Conservation (phyloP, 2,888 invertebrate genomes). For the Callimorpha dominula region DNA sequence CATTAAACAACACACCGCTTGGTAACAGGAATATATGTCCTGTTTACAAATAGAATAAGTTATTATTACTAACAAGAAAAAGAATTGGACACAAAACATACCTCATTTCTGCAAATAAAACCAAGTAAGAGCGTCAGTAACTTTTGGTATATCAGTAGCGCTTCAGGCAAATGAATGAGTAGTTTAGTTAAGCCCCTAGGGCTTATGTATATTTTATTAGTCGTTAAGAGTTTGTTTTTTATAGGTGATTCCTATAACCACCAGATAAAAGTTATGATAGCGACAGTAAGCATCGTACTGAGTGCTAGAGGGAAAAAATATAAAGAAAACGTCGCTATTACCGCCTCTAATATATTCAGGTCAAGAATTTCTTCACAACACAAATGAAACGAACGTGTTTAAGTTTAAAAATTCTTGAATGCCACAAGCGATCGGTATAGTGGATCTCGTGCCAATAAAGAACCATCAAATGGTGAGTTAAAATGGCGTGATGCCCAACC, state of each 20-base stretch:
- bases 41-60: not conserved
- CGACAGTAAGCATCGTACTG: slow-evolving; percentile 13
- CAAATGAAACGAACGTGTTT: slow-evolving; percentile 14
- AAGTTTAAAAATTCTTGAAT: slow-evolving; percentile 18
- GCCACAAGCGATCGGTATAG: slow-evolving; percentile 12
- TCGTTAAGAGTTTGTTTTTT: slow-evolving; percentile 25
- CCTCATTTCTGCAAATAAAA: not conserved
- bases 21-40: not conserved
- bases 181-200: slow-evolving; percentile 7
- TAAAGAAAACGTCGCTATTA: slow-evolving; percentile 20
- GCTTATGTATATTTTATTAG: slow-evolving; percentile 35
- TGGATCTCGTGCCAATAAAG: slow-evolving; percentile 41
- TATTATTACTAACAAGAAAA: not conserved
- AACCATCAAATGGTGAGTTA: slow-evolving; percentile 34
- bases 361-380: slow-evolving; percentile 22
- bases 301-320: slow-evolving; percentile 23
- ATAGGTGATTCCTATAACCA: slow-evolving; percentile 13
- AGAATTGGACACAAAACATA: not conserved
- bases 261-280: slow-evolving; percentile 21
- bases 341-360: slow-evolving; percentile 24
- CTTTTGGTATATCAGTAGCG: slow-evolving; percentile 21
- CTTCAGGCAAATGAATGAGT: slow-evolving; percentile 22
- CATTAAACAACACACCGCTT: not conserved
- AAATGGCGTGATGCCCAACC: slow-evolving; percentile 38
- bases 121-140: not conserved